Conservation (phyloP, 2,797 vertebrate genomes). For the Ctenosaura bakeri region DNA sequence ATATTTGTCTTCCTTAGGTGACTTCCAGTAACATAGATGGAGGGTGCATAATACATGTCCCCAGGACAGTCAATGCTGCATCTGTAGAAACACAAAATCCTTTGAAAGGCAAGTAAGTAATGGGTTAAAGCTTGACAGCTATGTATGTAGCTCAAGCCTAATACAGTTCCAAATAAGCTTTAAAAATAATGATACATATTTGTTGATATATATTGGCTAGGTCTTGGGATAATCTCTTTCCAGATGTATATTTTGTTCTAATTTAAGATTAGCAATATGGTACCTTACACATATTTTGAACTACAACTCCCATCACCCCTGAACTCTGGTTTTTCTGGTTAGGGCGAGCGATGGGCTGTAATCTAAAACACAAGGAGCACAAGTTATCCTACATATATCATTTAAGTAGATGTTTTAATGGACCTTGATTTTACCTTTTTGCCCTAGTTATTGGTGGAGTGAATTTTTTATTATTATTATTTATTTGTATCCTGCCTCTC, state of each 20-base stretch:
- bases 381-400: background rate
- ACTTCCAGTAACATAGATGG: slow-evolving; percentile 83
- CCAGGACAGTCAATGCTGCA: slow-evolving; percentile 76
- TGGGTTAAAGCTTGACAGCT: slow-evolving; percentile 42
- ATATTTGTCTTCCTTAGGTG: slow-evolving; percentile 85
- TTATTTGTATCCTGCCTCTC: too few species aligned
- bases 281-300: too few species aligned
- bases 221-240: slow-evolving; percentile 33
- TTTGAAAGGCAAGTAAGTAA: slow-evolving; percentile 74
- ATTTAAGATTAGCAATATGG: background rate
- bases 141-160: background rate
- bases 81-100: slow-evolving; percentile 70
- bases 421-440: background rate
- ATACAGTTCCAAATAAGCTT: background rate
- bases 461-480: too few species aligned
- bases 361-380: background rate
- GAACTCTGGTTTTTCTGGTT: background rate
- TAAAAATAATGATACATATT: slow-evolving; percentile 3
- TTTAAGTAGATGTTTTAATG: background rate
- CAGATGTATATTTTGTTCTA: slow-evolving; percentile 33
- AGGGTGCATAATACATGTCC: slow-evolving; percentile 79
- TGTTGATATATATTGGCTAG: background rate
- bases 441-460: background rate
- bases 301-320: background rate
- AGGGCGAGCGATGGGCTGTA: too few species aligned